Evolutionary conservation across 2,113 vertebrate species (phyloP).

Genomic region (Nerophis lumbriciformis): DNA sequence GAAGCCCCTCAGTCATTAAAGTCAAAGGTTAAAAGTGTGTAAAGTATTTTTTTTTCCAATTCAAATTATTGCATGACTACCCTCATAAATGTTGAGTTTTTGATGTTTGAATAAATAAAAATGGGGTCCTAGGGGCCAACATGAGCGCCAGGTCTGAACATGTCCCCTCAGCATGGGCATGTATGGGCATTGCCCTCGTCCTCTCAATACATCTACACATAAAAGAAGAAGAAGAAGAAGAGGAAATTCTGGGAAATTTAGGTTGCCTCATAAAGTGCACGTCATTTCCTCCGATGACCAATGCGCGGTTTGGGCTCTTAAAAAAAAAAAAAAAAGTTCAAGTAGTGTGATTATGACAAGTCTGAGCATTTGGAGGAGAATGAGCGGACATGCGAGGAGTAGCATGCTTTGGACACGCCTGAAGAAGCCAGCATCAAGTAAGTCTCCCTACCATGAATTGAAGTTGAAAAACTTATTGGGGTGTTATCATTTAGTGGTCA

Average conservation of each 20-base stretch:
- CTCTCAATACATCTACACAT: background rate
- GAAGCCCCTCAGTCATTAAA: background rate
- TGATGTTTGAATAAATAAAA: too few species aligned
- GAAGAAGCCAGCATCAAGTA: constrained; percentile 62
- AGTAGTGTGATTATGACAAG: constrained; percentile 61
- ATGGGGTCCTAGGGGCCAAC: background rate
- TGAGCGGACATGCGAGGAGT: constrained; percentile 72
- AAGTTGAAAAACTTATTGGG: too few species aligned
- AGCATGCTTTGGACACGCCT: constrained; percentile 53
- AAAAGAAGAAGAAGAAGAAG: constrained; percentile 29
- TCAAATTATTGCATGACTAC: too few species aligned
- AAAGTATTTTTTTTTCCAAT: too few species aligned
- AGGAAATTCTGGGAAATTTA: constrained; percentile 72
- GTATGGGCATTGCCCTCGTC: constrained; percentile 8
- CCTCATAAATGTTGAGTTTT: too few species aligned
- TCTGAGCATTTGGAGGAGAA: constrained; percentile 58
- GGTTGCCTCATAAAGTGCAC: constrained; percentile 67
- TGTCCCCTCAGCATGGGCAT: constrained; percentile 23
- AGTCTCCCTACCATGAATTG: constrained; percentile 34
- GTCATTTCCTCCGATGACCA: constrained; percentile 75
- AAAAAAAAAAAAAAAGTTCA: constrained; percentile 51
- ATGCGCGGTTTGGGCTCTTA: constrained; percentile 68
- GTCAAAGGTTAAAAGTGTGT: too few species aligned
- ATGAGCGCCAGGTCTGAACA: background rate
- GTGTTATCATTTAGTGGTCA: too few species aligned